Evolutionary conservation across 2,797 vertebrate species (phyloP).

Genomic region (Diglossa cyanea): DNA sequence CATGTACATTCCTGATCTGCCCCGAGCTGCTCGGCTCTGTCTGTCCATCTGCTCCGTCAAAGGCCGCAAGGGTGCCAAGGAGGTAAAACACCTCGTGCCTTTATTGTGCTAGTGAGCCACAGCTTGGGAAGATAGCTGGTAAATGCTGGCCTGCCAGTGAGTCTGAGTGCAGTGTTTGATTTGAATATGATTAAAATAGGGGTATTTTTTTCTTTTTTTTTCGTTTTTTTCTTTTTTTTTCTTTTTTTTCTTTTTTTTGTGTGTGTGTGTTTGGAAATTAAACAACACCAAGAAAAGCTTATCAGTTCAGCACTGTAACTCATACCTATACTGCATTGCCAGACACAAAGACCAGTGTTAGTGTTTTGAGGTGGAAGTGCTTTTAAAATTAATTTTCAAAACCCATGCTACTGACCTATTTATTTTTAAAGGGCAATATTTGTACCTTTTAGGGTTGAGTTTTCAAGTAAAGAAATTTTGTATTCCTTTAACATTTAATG

Average conservation of each 20-base stretch:
- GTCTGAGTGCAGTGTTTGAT: not conserved
- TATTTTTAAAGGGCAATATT: not conserved
- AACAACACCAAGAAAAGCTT: not conserved
- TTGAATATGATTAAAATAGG: not conserved
- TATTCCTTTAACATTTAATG: not conserved
- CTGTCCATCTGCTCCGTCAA: conserved; percentile 98
- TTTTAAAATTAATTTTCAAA: not conserved
- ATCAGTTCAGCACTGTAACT: not conserved
- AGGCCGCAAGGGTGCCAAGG: conserved; percentile 94
- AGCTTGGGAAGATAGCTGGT: not conserved
- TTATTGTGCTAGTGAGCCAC: not conserved
- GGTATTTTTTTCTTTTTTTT: not conserved
- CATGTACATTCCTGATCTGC: conserved; percentile 95
- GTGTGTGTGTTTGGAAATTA: too few species aligned
- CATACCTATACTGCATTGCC: fast-evolving
- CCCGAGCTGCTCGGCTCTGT: conserved; percentile 92
- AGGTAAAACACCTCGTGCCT: conserved; percentile 76
- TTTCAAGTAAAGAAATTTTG: not conserved
- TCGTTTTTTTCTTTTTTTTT: not conserved
- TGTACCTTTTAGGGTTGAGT: not conserved
- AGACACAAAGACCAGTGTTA: not conserved
- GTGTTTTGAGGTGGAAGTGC: not conserved
- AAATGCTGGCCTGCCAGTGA: not conserved
- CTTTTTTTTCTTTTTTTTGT: not conserved
- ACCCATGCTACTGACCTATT: not conserved